phyloP scores from a whole-genome alignment of 2,888 invertebrate species.

The Brenthis daphne region DNA sequence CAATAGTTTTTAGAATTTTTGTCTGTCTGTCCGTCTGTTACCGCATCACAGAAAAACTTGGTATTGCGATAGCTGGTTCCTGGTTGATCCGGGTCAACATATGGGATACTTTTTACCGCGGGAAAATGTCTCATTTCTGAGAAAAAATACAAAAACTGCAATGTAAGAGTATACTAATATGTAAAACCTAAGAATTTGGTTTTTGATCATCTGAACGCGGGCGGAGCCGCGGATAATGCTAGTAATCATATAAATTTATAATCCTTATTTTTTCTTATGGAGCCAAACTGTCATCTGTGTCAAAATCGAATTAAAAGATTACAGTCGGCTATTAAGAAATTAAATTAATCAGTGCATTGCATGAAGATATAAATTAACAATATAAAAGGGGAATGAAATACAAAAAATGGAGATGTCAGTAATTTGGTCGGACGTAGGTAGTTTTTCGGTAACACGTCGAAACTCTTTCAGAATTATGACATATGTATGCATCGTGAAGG shows the following conservation, averaged over 20 bases:
- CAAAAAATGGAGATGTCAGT: conserved; percentile 43
- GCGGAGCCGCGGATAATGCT: too few species aligned
- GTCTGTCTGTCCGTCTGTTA: too few species aligned
- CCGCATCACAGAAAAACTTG: too few species aligned
- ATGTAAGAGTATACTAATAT: too few species aligned
- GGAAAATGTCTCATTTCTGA: too few species aligned
- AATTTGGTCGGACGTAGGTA: conserved; percentile 41
- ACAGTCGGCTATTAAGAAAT: conserved; percentile 21
- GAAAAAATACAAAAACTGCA: too few species aligned
- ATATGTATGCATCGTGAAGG: conserved; percentile 43
- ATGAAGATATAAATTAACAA: conserved; percentile 11
- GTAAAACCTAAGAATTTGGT: too few species aligned
- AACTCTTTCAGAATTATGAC: conserved; percentile 49
- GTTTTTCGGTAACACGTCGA: conserved; percentile 27
- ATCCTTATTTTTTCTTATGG: conserved; percentile 6
- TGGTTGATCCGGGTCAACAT: too few species aligned
- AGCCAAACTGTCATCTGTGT: conserved; percentile 21
- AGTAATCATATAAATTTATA: not conserved
- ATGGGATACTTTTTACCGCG: too few species aligned
- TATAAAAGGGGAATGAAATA: conserved; percentile 4
- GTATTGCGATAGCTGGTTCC: too few species aligned
- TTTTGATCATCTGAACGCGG: too few species aligned
- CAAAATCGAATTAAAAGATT: conserved; percentile 28
- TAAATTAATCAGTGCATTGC: conserved; percentile 27
- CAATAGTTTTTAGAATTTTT: too few species aligned